Percentiles rank a stretch among this genome's conserved stretches.
Conservation (phyloP, 1,140 invertebrate genomes). For the Sarcophaga peregrina region DNA sequence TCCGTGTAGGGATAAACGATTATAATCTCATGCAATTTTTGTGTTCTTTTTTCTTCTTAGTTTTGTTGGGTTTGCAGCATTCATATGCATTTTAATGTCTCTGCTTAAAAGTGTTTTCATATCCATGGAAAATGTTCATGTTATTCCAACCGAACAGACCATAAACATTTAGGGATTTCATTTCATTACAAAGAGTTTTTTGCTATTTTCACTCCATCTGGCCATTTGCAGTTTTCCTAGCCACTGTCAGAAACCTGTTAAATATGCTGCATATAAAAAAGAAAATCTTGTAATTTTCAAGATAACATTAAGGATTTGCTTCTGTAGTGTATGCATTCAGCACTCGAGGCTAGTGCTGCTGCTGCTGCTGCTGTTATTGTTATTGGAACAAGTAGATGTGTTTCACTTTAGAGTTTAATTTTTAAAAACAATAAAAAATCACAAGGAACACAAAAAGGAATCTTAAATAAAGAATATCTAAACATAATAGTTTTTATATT, state of each 20-base stretch:
- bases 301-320: conserved; percentile 32
- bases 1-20: too few species aligned
- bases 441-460: too few species aligned
- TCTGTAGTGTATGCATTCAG: background rate
- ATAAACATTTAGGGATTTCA: conserved; percentile 14
- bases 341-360: too few species aligned
- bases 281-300: conserved; percentile 25
- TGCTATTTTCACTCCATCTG: background rate
- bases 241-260: conserved; percentile 13
- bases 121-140: background rate
- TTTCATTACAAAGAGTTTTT: background rate
- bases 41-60: too few species aligned
- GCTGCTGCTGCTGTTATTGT: too few species aligned
- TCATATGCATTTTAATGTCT: background rate
- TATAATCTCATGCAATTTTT: too few species aligned
- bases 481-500: background rate
- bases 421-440: background rate
- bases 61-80: background rate
- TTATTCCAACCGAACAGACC: background rate
- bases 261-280: background rate
- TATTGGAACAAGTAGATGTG: background rate
- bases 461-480: background rate
- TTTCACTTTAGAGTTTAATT: background rate
- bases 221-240: background rate
- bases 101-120: background rate